phyloP scores from a whole-genome alignment of 2,797 vertebrate species.

The Octomys mimax region DNA sequence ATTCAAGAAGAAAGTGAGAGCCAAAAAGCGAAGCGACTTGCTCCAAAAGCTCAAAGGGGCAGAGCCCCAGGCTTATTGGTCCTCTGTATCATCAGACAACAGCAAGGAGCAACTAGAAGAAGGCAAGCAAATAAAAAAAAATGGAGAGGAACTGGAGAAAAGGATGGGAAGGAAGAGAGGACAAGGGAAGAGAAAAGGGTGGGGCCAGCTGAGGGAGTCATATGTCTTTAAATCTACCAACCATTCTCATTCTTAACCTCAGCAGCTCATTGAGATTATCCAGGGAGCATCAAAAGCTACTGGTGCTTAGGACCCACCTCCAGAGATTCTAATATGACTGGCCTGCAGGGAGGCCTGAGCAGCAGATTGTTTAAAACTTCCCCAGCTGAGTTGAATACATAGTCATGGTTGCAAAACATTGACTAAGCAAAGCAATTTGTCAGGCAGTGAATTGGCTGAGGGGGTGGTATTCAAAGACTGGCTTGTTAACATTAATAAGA shows the following conservation, averaged over 20 bases:
- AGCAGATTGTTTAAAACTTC: slow-evolving; percentile 65
- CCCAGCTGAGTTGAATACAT: slow-evolving; percentile 63
- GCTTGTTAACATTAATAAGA: slow-evolving; percentile 82
- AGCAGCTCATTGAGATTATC: background rate
- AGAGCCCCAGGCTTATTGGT: background rate
- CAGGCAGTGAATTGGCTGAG: slow-evolving; percentile 77
- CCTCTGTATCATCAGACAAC: background rate
- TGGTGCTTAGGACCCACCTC: slow-evolving; percentile 7
- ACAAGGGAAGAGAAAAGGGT: background rate
- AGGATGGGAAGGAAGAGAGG: background rate
- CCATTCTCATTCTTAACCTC: slow-evolving; percentile 42
- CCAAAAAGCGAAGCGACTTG: background rate
- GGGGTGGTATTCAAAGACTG: slow-evolving; percentile 57
- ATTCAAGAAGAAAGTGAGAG: slow-evolving; percentile 44
- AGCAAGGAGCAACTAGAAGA: background rate
- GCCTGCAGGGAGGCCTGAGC: slow-evolving; percentile 23
- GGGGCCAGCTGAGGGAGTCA: background rate
- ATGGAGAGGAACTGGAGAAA: background rate
- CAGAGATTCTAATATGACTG: slow-evolving; percentile 51
- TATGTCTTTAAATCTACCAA: slow-evolving; percentile 55
- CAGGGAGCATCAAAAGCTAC: slow-evolving; percentile 37
- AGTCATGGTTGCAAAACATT: slow-evolving; percentile 52
- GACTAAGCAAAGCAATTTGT: slow-evolving; percentile 74
- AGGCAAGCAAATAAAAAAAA: background rate
- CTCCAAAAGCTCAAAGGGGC: background rate